phyloP scores from a whole-genome alignment of 1,140 invertebrate genomes.

The Neodiprion lecontei region DNA sequence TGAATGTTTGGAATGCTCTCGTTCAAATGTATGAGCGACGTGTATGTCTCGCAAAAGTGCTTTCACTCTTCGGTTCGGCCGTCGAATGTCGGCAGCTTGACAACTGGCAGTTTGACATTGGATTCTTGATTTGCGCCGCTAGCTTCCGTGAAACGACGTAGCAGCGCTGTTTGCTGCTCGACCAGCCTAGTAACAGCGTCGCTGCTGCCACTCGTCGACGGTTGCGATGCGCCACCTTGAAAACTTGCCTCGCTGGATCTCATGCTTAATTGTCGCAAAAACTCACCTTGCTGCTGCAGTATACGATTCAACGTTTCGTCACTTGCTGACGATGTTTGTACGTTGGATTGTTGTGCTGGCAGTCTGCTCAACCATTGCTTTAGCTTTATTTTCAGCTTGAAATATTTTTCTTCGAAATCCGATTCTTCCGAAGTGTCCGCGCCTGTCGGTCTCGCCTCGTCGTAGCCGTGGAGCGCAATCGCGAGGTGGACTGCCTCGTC shows the following conservation, averaged over 20 bases:
- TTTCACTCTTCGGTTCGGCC: slow-evolving; percentile 30
- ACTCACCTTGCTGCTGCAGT: slow-evolving; percentile 21
- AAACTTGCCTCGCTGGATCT: slow-evolving; percentile 12
- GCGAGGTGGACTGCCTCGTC: background rate
- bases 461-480: background rate
- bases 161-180: background rate
- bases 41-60: slow-evolving; percentile 31
- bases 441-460: background rate
- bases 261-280: slow-evolving; percentile 15
- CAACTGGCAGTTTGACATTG: slow-evolving; percentile 24
- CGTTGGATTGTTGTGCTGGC: background rate
- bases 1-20: slow-evolving; percentile 18
- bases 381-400: slow-evolving; percentile 3
- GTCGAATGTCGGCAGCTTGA: slow-evolving; percentile 29
- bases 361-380: slow-evolving; percentile 1
- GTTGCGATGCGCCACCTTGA: background rate
- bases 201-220: background rate
- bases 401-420: slow-evolving; percentile 20
- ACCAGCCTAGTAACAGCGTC: background rate
- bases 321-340: background rate
- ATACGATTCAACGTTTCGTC: slow-evolving; percentile 16
- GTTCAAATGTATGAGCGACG: slow-evolving; percentile 24
- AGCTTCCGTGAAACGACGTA: background rate
- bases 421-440: background rate
- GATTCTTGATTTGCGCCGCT: slow-evolving; percentile 11